These are phyloP conservation scores for Bombus pyrosoma DNA, from an alignment of 1,140 invertebrate species.

Conservation along the genomic window DNA sequence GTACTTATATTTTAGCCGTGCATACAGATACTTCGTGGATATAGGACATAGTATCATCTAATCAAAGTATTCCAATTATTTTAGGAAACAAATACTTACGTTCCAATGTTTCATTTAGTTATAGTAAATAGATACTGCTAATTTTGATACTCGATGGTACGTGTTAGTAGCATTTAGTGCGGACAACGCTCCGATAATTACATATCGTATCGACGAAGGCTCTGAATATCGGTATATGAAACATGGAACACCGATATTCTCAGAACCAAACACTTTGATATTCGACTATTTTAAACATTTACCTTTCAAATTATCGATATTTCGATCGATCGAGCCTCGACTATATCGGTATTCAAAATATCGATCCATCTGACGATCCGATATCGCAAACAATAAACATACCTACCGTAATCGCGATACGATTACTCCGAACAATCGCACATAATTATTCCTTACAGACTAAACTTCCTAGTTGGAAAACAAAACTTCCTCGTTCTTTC, in stretches of 20 bases:
- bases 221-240: not conserved
- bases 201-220: not conserved
- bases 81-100: too few species aligned
- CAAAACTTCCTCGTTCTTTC: not conserved
- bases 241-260: not conserved
- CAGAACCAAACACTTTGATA: not conserved
- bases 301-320: not conserved
- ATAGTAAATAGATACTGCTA: too few species aligned
- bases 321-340: not conserved
- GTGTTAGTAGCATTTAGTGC: too few species aligned
- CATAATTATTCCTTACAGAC: not conserved
- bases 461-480: not conserved
- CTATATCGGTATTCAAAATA: not conserved
- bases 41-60: fast-evolving
- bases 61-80: too few species aligned
- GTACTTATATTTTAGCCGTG: too few species aligned
- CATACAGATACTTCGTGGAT: fast-evolving
- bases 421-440: not conserved
- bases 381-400: not conserved
- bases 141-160: too few species aligned
- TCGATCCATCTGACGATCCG: not conserved
- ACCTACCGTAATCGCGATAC: not conserved
- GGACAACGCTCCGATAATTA: not conserved
- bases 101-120: too few species aligned
- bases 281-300: not conserved